Conservation (phyloP, 2,113 vertebrate genomes). For the Platycercus adscitus region DNA sequence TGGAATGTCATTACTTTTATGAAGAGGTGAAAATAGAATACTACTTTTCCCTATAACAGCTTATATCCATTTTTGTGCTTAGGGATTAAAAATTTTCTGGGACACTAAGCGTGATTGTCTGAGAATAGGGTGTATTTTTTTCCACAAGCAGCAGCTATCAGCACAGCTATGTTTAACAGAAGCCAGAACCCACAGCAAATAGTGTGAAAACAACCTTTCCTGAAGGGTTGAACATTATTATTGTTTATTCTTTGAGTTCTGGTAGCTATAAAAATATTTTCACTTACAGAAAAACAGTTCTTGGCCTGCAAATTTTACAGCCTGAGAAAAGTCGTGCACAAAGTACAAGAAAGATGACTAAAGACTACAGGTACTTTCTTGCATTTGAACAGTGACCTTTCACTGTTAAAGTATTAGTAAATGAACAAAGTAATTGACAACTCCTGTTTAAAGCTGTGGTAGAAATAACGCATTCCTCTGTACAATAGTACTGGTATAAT, state of each 20-base stretch:
- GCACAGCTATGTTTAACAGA: not conserved
- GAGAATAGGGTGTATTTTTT: not conserved
- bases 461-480: not conserved
- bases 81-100: not conserved
- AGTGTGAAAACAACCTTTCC: not conserved
- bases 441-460: not conserved
- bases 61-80: not conserved
- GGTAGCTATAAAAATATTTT: not conserved
- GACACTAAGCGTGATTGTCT: not conserved
- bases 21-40: not conserved
- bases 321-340: not conserved
- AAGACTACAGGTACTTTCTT: not conserved
- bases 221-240: not conserved
- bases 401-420: not conserved
- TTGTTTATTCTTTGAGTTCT: not conserved
- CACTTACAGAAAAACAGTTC: not conserved
- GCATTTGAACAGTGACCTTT: not conserved
- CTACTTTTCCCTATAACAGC: not conserved
- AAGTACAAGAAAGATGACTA: not conserved
- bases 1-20: not conserved
- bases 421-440: not conserved
- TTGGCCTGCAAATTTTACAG: not conserved
- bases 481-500: not conserved
- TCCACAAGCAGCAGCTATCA: not conserved
- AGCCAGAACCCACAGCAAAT: not conserved